These are phyloP conservation scores for Escarpia spicata DNA, from an alignment of 2,888 invertebrate species.

Conservation along the genomic window DNA sequence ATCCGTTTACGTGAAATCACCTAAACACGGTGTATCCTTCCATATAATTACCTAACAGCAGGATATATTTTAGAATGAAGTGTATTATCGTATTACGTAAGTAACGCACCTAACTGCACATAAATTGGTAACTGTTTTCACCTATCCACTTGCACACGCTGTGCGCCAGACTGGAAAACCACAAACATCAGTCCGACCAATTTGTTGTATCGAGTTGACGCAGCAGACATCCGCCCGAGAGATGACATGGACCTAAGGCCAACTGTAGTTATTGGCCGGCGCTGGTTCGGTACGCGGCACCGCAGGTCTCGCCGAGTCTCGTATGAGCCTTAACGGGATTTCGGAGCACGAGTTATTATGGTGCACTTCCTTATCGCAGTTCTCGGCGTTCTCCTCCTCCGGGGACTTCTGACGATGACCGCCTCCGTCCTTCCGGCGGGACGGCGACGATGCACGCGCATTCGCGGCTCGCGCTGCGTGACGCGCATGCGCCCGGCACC, in stretches of 20 bases:
- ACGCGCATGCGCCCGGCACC: slow-evolving; percentile 25
- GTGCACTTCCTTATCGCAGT: slow-evolving; percentile 36
- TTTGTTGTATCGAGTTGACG: not conserved
- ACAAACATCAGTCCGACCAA: not conserved
- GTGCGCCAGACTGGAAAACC: not conserved
- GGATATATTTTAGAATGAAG: not conserved
- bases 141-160: not conserved
- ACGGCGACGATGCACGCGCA: not conserved
- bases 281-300: not conserved
- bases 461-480: not conserved
- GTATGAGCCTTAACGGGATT: slow-evolving; percentile 40
- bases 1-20: no score
- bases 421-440: slow-evolving; percentile 28
- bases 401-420: slow-evolving; percentile 34
- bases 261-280: slow-evolving; percentile 16
- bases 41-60: no score
- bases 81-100: not conserved
- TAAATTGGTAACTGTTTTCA: not conserved
- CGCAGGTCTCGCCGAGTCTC: slow-evolving; percentile 35
- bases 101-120: not conserved
- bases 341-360: slow-evolving; percentile 41
- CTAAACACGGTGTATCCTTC: no score
- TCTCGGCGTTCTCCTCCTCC: slow-evolving; percentile 40
- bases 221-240: not conserved
- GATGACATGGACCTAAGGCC: not conserved